Percentiles rank a stretch among this genome's conserved stretches.
Evolutionary conservation across 2,888 invertebrate genomes (phyloP).

Genomic region (Embidobia sp.): DNA sequence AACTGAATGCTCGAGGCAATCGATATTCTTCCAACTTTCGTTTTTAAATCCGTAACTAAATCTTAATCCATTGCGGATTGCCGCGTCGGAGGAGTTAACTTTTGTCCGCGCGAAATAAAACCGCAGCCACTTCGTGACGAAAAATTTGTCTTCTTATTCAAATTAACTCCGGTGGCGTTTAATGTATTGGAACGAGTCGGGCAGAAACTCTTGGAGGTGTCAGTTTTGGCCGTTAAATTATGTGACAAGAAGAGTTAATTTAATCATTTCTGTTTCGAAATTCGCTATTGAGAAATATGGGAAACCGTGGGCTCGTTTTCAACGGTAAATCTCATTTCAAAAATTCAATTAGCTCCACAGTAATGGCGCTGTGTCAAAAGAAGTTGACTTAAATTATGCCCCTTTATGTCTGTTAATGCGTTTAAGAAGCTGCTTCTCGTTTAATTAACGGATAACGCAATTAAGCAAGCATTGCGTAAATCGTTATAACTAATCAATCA

Average conservation of each 20-base stretch:
- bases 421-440: conserved; percentile 5
- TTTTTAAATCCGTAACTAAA: conserved; percentile 19
- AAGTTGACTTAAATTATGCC: neutral
- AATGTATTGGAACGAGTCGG: neutral
- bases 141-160: conserved; percentile 19
- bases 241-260: neutral
- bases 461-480: conserved; percentile 17
- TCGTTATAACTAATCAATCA: conserved; percentile 33
- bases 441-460: conserved; percentile 25
- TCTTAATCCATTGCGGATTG: conserved; percentile 17
- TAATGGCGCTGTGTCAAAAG: no score
- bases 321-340: no score
- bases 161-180: conserved; percentile 5
- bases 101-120: neutral
- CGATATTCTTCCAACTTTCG: conserved; percentile 24
- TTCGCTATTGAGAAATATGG: no score
- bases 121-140: neutral
- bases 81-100: conserved; percentile 3
- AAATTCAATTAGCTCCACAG: no score
- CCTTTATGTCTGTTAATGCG: neutral
- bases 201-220: no score
- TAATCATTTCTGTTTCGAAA: no score
- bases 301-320: no score
- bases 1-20: conserved; percentile 21
- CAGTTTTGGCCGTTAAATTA: no score